Evolutionary conservation across 1,140 invertebrate species (phyloP), one percentile per base, ranked within the genome.

Genomic region (Aleiodes sp.): DNA sequence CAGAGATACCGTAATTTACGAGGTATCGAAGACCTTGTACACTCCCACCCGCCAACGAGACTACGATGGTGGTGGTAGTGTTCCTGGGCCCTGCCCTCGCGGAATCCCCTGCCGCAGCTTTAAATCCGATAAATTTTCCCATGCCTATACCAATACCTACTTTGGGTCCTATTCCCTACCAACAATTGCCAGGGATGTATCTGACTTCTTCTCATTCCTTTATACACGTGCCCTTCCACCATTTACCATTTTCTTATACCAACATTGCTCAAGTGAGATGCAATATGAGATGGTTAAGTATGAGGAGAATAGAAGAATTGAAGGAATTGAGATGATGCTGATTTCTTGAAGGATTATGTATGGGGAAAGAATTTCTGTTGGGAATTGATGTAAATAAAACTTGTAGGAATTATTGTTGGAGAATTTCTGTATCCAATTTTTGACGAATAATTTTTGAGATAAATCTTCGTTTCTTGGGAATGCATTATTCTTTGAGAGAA

Each of bases 1-100:
- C 75, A 77, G 77, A 71, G 80, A n/a, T n/a, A n/a, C n/a, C n/a
- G 80, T 84, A 86, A 85, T 86, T 85, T 85, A 85, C 81, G 84
- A 86, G 83, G 83, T 85, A 86, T 84, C 81, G 84, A 84, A 84
- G 83, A 83, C 82, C 83, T 86, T 85, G 83, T 85, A 84, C 80
- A 82, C 82, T 84, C 83, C 80, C 80, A 84, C 82, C 81, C 80
- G 76, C 74, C 79, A 80, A 82, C 76, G 76, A 76, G 75, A 71
- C 72, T 52, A 29, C 61, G 21, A 12, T 52, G 43, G 8, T 46
- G 46, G 46, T 24, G 46, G 41, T 19, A 19, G 41, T n/a, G n/a
- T n/a, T n/a, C n/a, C 16, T 35, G 28, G 39, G 62, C 65, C 52
- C 59, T 31, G 52, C 8, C 52, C 52, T 37, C 24, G 35, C 65